Evolutionary conservation across 2,888 invertebrate genomes (phyloP), one percentile per base, ranked within the genome.

Genomic region (Trisateles emortualis): DNA sequence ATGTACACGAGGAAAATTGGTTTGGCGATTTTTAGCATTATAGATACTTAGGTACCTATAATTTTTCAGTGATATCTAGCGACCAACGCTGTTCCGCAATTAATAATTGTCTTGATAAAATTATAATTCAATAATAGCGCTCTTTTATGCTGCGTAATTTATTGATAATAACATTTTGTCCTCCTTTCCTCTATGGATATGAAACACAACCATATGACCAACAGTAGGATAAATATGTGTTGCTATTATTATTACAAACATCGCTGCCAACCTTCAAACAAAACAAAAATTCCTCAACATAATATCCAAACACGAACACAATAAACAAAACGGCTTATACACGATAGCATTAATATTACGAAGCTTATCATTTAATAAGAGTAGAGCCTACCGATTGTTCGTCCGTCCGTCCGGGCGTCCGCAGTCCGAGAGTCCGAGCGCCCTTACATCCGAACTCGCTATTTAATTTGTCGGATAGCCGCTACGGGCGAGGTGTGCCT

Each of bases 401-500:
- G 54, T 56, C 60, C 58, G 61, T n/a, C 13, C 50, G 53, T 48
- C 42, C 45, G 57, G n/a, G 9, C 24, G 24, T 17, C 32, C 41
- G 36, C 29, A 47, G 14, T 44, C 26, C 39, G 30, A 41, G 42
- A 36, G 33, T 35, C 36, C 33, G 14, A 33, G 32, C 29, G 29
- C 14, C n/a, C n/a, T n/a, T n/a, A n/a, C n/a, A n/a, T 35, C 36
- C 33, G 14, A 33, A 33, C 29, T 29, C 16, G 52, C 47, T 52
- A 52, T 52, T 52, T 41, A 53, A 53, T 60, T 53, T 60, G 79
- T 74, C 76, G 68, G 70, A 71, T 71, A 68, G 61, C 68, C 68
- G 68, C 70, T 71, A 68, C 66, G 57, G 81, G 80, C 84, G 82
- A 90, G 90, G 90, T 89, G 90, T 84, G 82, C 81, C 74, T 86